Evolutionary conservation across 2,797 vertebrate genomes (phyloP).

Genomic region (Chrysocyon brachyurus): DNA sequence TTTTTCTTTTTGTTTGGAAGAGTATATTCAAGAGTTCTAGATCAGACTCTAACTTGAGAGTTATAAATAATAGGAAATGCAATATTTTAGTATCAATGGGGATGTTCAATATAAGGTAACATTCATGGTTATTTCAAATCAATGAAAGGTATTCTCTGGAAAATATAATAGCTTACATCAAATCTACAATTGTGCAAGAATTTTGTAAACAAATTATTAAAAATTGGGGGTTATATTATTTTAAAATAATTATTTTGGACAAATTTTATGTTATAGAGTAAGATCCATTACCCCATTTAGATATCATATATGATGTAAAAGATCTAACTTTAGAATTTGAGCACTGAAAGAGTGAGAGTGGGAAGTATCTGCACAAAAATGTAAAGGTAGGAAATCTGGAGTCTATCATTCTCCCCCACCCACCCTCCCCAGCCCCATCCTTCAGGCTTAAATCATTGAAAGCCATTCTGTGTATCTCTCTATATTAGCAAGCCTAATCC

Average conservation of each 20-base stretch:
- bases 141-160: not conserved
- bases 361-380: not conserved
- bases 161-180: not conserved
- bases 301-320: not conserved
- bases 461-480: not conserved
- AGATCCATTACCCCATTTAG: not conserved
- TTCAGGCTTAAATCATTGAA: not conserved
- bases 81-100: not conserved
- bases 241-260: not conserved
- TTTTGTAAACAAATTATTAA: not conserved
- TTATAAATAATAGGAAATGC: not conserved
- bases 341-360: not conserved
- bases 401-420: not conserved
- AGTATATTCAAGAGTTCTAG: not conserved
- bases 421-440: rapidly evolving
- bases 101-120: not conserved
- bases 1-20: not conserved
- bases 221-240: not conserved
- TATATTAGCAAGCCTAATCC: not conserved
- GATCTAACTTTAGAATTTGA: not conserved
- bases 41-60: not conserved
- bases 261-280: not conserved
- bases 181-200: not conserved
- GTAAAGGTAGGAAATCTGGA: not conserved
- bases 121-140: not conserved